These are phyloP conservation scores for Tachina grossa DNA, from an alignment of 2,888 invertebrate genomes.

Conservation along the genomic window DNA sequence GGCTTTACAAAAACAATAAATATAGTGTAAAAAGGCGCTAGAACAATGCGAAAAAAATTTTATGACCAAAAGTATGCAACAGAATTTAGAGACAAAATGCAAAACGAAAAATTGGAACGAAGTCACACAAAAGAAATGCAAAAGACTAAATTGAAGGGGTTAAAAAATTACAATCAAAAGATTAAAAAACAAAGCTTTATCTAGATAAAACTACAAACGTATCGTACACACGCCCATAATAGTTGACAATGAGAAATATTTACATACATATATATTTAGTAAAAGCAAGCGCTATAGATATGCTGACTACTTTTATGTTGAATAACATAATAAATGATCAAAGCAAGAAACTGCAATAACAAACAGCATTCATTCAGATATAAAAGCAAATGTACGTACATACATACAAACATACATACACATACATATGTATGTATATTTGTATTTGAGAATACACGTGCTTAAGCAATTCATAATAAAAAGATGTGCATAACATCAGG, in stretches of 20 bases:
- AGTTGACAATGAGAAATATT: neutral
- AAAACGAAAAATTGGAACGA: slow-evolving; percentile 48
- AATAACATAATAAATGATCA: slow-evolving; percentile 25
- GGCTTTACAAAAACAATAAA: slow-evolving; percentile 58
- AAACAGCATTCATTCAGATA: neutral
- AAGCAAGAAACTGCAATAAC: neutral
- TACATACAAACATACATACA: no score
- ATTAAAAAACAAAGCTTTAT: slow-evolving; percentile 26
- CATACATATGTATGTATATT: no score
- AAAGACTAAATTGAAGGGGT: slow-evolving; percentile 53
- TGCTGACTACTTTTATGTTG: slow-evolving; percentile 23
- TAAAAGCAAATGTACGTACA: no score
- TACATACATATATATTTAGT: no score
- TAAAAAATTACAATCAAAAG: slow-evolving; percentile 46
- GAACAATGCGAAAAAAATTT: slow-evolving; percentile 38
- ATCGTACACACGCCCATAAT: neutral
- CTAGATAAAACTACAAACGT: neutral
- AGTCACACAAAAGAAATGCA: slow-evolving; percentile 30
- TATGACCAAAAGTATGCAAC: slow-evolving; percentile 64
- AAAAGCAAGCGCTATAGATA: neutral
- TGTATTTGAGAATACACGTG: slow-evolving; percentile 19
- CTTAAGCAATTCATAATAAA: slow-evolving; percentile 18
- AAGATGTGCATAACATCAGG: slow-evolving; percentile 20
- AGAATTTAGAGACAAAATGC: slow-evolving; percentile 34
- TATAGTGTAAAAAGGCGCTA: slow-evolving; percentile 55